Evolutionary conservation across 1,140 invertebrate genomes (phyloP).

Genomic region (Pogonomyrmex barbatus): DNA sequence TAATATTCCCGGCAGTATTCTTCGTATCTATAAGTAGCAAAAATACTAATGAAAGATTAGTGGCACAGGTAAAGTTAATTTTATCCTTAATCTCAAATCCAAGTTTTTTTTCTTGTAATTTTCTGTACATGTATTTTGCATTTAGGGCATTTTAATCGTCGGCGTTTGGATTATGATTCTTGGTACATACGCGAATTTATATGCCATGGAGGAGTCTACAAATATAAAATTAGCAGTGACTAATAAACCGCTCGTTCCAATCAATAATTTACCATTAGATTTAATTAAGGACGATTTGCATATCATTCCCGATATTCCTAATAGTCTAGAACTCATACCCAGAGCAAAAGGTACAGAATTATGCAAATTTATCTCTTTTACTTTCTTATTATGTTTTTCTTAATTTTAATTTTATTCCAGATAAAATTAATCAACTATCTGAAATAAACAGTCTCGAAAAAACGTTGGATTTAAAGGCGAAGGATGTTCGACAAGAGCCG

Average conservation of each 20-base stretch:
- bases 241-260: conserved; percentile 78
- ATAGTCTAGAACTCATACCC: conserved; percentile 65
- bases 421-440: conserved; percentile 51
- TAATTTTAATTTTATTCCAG: conserved; percentile 40
- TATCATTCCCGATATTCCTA: conserved; percentile 72
- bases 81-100: neutral
- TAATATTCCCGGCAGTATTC: conserved; percentile 95
- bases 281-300: conserved; percentile 75
- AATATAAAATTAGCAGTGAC: conserved; percentile 74
- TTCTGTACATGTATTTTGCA: conserved; percentile 52
- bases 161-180: conserved; percentile 93
- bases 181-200: conserved; percentile 94
- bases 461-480: conserved; percentile 41
- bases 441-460: conserved; percentile 38
- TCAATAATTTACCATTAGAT: conserved; percentile 82
- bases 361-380: conserved; percentile 1
- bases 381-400: neutral
- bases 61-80: conserved; percentile 88
- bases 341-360: conserved; percentile 74
- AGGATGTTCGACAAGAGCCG: conserved; percentile 85
- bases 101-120: conserved; percentile 29
- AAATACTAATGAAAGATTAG: conserved; percentile 90
- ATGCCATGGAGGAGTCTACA: conserved; percentile 89
- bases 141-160: conserved; percentile 90
- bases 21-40: conserved; percentile 91